Base-by-base conservation (phyloP, 2,113 vertebrate genomes). In the Symphodus melops region DNA sequence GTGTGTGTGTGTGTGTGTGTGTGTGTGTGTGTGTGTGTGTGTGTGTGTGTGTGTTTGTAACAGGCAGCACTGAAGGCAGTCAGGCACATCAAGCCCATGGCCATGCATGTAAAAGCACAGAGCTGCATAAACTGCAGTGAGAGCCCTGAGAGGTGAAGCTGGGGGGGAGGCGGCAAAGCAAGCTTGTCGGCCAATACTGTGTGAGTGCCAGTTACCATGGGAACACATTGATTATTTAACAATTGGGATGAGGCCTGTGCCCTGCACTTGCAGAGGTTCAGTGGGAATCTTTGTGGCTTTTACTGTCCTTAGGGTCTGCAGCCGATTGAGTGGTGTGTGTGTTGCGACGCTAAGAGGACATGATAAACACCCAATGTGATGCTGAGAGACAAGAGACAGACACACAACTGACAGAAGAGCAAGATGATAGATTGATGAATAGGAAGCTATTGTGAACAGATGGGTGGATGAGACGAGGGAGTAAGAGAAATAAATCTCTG, bases 141-240 rank as follows among this genome's bases (percentile, higher is more conserved):
- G 57, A 76, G 77, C 88, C 67, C 75, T 57, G 63, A 89, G 86
- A 91, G 69, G 86, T 86, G 79, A 84, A 75, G 82, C 67, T 57
- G 76, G 77, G 77, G 64, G 72, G 86, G 81, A 66, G 84, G 87
- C 51, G 77, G 65, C 84, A 82, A 71, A 80, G 68, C 41, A 14
- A 52, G 74, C 68, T 70, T 36, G 44, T 66, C 4, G 42, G 84
- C 89, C 89, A 92, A 86, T 91, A 57, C 78, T 0, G 68, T 62
- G 68, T 61, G 12, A 75, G 87, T 67, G 58, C 72, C 41, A 42
- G 92, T 94, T 90, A 36, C 91, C 89, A 93, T 93, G 89, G 91
- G 77, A 93, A 92, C 92, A 84, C 93, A 93, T 94, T 90, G 92
- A 94, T 94, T 94, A 94, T 94, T 95, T 94, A 95, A 92, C 91